Base-by-base conservation (phyloP, 1,140 invertebrate genomes). In the Neodiprion fabricii region DNA sequence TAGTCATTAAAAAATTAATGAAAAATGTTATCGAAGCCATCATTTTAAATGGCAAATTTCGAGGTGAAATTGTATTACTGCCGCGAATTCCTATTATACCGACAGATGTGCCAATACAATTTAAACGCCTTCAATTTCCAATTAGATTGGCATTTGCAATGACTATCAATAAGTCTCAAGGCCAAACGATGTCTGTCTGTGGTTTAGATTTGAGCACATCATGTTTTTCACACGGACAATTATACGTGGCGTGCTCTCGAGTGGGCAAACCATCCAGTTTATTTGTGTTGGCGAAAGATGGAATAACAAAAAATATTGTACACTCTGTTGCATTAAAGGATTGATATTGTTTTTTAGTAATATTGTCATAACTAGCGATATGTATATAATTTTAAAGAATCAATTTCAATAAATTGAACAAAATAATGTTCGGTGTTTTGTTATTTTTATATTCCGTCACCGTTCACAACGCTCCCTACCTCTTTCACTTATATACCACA, bases 101-200 rank as follows among this genome's bases (percentile, higher is more conserved):
- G 67, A 79, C 78, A 23, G 76, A 82, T 71, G 8, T 78, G 71
- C 80, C 85, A 69, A 80, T 84, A 28, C 75, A 79, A 61, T 83
- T 91, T 75, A 85, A 85, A 79, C 75, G 87, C 70, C 72, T 85
- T 23, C 79, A 86, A 71, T 87, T 89, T 78, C 82, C 84, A 28
- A 67, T 87, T 4, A 72, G 72, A 76, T 69, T 90, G 0, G 85
- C 87, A 12, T 91, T 90, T 81, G 82, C 83, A 0, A 85, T 90
- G 76, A 87, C 84, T 5, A 85, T 88, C 23, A 89, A 89, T 76
- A 89, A 90, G 50, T 61, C 77, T 17, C 81, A 82, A 67, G 79
- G 79, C 8, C 80, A 80, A 74, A 75, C 79, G 70, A 78, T 83
- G 79, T 75, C 76, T 74, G 79, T 80, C 77, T 84, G 77, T 72